phyloP scores from a whole-genome alignment of 2,888 invertebrate genomes.

The Neria commutata region DNA sequence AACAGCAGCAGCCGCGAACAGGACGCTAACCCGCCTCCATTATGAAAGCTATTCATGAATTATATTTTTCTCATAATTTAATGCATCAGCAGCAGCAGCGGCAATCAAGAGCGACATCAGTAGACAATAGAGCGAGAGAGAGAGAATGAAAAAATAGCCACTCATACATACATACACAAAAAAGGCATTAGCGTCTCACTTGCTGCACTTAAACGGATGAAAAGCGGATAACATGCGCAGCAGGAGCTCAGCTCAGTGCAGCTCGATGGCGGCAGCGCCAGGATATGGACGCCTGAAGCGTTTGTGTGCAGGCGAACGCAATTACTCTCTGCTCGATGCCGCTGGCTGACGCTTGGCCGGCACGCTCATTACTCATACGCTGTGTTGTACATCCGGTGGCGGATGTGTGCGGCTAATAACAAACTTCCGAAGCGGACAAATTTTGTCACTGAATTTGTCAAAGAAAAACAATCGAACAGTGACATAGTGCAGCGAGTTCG shows the following conservation, averaged over 20 bases:
- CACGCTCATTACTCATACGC: conserved; percentile 18
- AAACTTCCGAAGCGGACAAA: conserved; percentile 55
- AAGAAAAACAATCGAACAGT: conserved; percentile 33
- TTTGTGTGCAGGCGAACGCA: not conserved
- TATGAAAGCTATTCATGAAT: not conserved
- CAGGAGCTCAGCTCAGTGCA: not conserved
- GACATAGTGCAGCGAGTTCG: conserved; percentile 19
- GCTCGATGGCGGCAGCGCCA: not conserved
- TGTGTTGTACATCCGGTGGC: not conserved
- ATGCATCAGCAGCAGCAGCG: too few relatives aligned
- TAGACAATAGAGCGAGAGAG: not conserved
- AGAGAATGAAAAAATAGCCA: conserved; percentile 18
- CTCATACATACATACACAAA: conserved; percentile 14
- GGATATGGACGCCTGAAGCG: too few relatives aligned
- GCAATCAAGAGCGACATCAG: not conserved
- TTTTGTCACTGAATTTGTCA: conserved; percentile 51
- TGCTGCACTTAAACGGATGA: conserved; percentile 22
- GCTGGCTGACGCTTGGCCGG: not conserved
- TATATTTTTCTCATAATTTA: too few relatives aligned
- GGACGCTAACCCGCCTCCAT: not conserved
- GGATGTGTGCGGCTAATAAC: conserved; percentile 55
- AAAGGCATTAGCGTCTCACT: conserved; percentile 25
- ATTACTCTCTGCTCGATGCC: conserved; percentile 1
- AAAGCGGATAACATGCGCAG: conserved; percentile 49
- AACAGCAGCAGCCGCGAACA: not conserved